Evolutionary conservation across 2,113 vertebrate species (phyloP), one percentile per base, ranked within the genome.

Genomic region (Pao palembangensis): DNA sequence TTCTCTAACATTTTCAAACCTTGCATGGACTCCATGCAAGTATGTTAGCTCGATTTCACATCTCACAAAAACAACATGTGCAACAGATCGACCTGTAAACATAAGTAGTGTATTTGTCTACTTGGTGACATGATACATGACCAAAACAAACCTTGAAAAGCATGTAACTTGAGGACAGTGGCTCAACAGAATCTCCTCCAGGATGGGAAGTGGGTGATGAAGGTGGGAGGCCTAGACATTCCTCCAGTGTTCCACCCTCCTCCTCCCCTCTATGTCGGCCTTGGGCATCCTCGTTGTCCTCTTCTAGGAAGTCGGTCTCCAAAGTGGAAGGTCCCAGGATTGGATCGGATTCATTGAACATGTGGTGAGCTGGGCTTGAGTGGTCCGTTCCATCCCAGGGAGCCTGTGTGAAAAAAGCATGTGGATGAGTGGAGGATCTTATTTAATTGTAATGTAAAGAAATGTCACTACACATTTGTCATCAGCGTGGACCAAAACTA

Each of bases 311-410:
- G 49, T 88, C 88, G 0, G 89, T 42, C 82, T 89, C 90, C 67
- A 91, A 80, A 3, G 79, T 28, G 1, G 86, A 83, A 0, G 89
- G 84, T 1, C 90, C 88, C 48, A 92, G 81, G 71, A 92, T 91
- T 0, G 91, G 88, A 57, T 91, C 91, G 0, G 90, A 86, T 23
- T 92, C 91, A 1, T 91, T 91, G 78, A 92, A 91, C 87, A 92
- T 91, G 73, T 92, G 89, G 54, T 92, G 88, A 38, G 89, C 85
- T 0, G 88, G 82, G 51, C 89, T 88, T 52, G 88, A 81, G 69
- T 89, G 89, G 61, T 92, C 90, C 0, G 88, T 78, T 17, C 83
- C 74, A 46, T 90, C 91, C 91, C 92, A 93, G 3, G 87, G 85
- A 31, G 90, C 82, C 87, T 89, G 68, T 15, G 43, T 51, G n/a